Evolutionary conservation across 2,797 vertebrate genomes (phyloP), one percentile per base, ranked within the genome.

Genomic region (Pangasius krempfi): DNA sequence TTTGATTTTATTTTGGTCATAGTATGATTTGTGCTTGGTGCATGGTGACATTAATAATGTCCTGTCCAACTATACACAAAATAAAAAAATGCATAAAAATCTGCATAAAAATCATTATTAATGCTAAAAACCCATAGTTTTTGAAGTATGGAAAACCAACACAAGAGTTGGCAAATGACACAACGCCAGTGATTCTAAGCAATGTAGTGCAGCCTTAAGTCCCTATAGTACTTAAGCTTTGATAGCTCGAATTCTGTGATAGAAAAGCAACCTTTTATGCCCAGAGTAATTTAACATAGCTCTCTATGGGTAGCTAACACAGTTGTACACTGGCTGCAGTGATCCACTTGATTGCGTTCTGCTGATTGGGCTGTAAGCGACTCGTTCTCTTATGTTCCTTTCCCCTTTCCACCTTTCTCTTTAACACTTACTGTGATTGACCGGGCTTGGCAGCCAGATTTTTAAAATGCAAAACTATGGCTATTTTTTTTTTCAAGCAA

Each of bases 271-370:
- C 88, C 79, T 85, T 89, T 87, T 81, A 87, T 81, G 52, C 70
- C 64, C 78, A 75, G 83, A n/a, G 78, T 90, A 87, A 90, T 89
- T 89, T 89, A 89, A 84, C 88, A 89, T 83, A 84, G 76, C 86
- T 87, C 90, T 90, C 83, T 47, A 56, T 73, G 85, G 91, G 85
- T 87, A 89, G 83, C 85, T 85, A 76, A 88, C 79, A 50, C 89
- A 89, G 88, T 89, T 88, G 84, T 75, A 58, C 33, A n/a, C 62
- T 75, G 84, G 87, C 88, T 86, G 60, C 87, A 81, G 85, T 86
- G 89, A 89, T 88, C 88, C 89, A 90, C 87, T 87, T 86, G 89
- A 89, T 87, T 91, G 91, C 89, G 4, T 91, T 92, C 85, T 91
- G 89, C 89, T 91, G 91, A 92, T 86, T 86, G 83, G 58, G 86